phyloP scores from a whole-genome alignment of 2,888 invertebrate genomes.

The Sclerodermus sp. region DNA sequence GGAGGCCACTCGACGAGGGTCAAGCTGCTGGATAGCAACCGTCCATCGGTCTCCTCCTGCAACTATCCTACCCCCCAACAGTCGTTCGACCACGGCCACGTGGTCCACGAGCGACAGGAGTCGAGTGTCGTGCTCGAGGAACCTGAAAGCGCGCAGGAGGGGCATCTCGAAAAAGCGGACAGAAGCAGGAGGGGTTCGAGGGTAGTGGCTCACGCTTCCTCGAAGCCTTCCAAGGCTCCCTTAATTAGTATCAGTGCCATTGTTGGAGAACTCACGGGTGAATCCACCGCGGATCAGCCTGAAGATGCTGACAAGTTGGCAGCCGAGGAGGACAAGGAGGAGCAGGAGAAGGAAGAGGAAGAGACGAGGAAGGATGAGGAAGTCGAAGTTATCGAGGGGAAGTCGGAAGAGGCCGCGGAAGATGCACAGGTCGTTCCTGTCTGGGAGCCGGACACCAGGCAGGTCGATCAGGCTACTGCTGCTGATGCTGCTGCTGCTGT shows the following conservation, averaged over 20 bases:
- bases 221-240: constrained; percentile 56
- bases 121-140: constrained; percentile 31
- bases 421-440: constrained; percentile 57
- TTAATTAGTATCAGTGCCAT: constrained; percentile 76
- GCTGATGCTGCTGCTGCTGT: constrained; percentile 10
- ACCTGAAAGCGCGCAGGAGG: constrained; percentile 13
- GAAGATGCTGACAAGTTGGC: constrained; percentile 22
- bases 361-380: constrained; percentile 11
- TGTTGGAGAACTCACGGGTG: constrained; percentile 61
- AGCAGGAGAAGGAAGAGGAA: constrained; percentile 14
- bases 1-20: constrained; percentile 46
- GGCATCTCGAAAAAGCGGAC: constrained; percentile 3
- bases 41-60: constrained; percentile 59
- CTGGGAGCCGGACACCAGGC: constrained; percentile 54
- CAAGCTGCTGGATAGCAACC: constrained; percentile 54
- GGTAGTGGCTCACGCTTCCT: not conserved
- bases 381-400: constrained; percentile 13
- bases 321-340: constrained; percentile 15
- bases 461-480: constrained; percentile 31
- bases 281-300: constrained; percentile 14
- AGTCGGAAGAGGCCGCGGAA: constrained; percentile 52
- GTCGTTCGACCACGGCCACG: constrained; percentile 59
- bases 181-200: not conserved
- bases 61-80: constrained; percentile 54
- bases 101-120: constrained; percentile 26